Evolutionary conservation across 2,797 vertebrate genomes (phyloP), one percentile per base, ranked within the genome.

Genomic region (Coranthus polyacanthus): DNA sequence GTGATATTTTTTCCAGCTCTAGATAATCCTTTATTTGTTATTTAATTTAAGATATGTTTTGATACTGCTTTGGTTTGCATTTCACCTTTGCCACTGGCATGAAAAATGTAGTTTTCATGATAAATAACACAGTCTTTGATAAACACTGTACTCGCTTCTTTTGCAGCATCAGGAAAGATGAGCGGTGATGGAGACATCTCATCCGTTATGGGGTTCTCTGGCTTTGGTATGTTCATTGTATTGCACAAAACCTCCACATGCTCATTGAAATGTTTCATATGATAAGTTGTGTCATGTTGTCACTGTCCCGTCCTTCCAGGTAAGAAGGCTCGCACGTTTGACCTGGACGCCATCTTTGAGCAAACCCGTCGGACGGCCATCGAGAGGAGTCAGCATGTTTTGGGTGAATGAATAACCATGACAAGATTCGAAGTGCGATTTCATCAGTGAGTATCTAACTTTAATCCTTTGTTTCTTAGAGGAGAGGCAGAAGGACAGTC

Each of bases 291-390:
- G 13, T 34, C 5, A 24, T 26, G 24, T 26, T 3, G 32, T 57
- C 11, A 24, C 41, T 53, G 1, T 18, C 67, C 1, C 68, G 5
- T 50, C 1, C 49, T 5, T 0, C 7, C 75, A 99, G 97, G 97
- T 52, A 98, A 97, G 75, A 99, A 99, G 82, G 97, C 98, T 15
- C 95, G 97, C 16, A 99, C 96, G 0, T 99, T 99, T 89, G 98
- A 99, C 69, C 86, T 99, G 24, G 94, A 97, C 72, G 96, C 98
- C 34, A 97, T 99, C 91, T 99, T 99, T 91, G 98, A 99, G 75
- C 95, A 96, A 83, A 99, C 98, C 0, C 93, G 98, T 50, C 95
- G 97, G 68, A 99, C 97, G 13, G 97, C 98, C 0, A 95, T 97
- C 41, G 97, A 99, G 84, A 96, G 97, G 80, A 99, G 96, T 89